Evolutionary conservation across 2,888 invertebrate genomes (phyloP), one percentile per base, ranked within the genome.

Genomic region (Nebria salina): DNA sequence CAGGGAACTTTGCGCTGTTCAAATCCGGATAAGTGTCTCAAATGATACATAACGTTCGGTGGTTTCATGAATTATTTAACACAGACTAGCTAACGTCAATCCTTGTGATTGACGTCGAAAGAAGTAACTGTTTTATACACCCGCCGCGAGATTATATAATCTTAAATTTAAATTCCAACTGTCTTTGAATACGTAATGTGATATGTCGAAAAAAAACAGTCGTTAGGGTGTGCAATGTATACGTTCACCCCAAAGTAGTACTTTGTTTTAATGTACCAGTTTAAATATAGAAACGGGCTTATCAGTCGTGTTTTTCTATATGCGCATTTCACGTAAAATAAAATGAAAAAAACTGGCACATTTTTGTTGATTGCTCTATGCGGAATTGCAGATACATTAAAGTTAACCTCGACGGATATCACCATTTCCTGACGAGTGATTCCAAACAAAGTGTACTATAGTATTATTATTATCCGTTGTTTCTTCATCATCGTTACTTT

Each of bases 391-490:
- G 34, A 34, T 34, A 34, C 8, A 54, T 54, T 11, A 54, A 54
- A 54, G 54, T 8, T 54, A 34, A 5, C 34, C 34, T 54, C 54
- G 11, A 54, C 4, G 70, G 70, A 25, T 70, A 70, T 70, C 70
- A 25, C 11, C 9, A 70, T 20, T 70, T 26, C 70, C 25, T 11
- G 70, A 15, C 70, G 26, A 70, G 11, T 34, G 70, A 70, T 70
- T 13, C 20, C 25, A 70, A 70, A 70, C 70, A 70, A 70, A 70
- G 70, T 13, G 6, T 54, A 70, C 4, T 70, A 70, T 70, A 70
- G 70, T 26, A 26, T 26, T 26, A 25, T 70, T 26, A 26, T 26
- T 70, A 70, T 54, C 70, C 70, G 20, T 20, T 34, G 70, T 34
- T 13, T 25, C 26, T 26, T 5, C 70, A 34, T 70, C 25, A 34